Evolutionary conservation across 2,797 vertebrate genomes (phyloP).

Genomic region (Cyclura pinguis): DNA sequence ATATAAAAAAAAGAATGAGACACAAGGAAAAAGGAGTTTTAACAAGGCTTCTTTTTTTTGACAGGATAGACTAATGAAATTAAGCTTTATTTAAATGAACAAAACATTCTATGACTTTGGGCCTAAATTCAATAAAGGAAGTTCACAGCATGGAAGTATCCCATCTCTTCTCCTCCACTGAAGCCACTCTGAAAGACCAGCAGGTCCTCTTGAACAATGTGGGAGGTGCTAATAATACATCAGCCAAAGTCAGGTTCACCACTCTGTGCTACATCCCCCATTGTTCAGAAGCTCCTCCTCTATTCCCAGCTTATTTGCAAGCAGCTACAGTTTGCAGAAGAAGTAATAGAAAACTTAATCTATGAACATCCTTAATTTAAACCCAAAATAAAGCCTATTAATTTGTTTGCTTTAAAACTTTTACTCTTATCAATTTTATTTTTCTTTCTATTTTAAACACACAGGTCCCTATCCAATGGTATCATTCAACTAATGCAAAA

Average conservation of each 20-base stretch:
- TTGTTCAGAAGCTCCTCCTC: not conserved
- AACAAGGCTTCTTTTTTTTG: not conserved
- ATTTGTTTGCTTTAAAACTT: not conserved
- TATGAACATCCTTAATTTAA: not conserved
- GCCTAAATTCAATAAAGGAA: not conserved
- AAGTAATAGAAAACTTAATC: not conserved
- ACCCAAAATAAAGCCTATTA: not conserved
- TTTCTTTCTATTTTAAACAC: not conserved
- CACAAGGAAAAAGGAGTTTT: not conserved
- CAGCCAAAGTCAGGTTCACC: not conserved
- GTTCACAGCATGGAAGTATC: not conserved
- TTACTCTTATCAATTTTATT: too few species aligned
- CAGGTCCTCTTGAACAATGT: not conserved
- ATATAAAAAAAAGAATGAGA: not conserved
- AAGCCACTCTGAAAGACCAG: not conserved
- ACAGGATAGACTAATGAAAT: not conserved
- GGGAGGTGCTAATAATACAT: not conserved
- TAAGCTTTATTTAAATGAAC: not conserved
- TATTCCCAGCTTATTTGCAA: not conserved
- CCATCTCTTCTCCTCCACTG: not conserved
- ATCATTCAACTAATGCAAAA: not conserved
- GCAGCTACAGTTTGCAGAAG: not conserved
- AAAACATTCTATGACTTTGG: not conserved
- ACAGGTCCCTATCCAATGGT: not conserved
- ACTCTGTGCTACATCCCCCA: not conserved